Base-by-base conservation (phyloP, 2,888 invertebrate species). In the Drymonia ruficornis region DNA sequence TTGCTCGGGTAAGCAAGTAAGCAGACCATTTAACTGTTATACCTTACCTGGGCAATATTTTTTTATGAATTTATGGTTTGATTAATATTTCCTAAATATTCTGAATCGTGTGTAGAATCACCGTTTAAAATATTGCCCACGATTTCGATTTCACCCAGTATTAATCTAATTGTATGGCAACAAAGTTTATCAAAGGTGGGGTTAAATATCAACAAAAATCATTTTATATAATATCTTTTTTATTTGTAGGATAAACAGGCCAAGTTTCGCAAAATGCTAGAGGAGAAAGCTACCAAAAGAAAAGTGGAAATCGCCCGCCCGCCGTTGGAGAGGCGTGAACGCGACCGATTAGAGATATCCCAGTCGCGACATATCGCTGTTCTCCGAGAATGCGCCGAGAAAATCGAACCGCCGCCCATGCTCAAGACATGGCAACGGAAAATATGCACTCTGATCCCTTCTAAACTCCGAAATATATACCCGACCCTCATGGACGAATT, bases 361-460 rank as follows among this genome's bases (percentile, higher is more conserved):
- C 93, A 94, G 70, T 81, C 86, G 1, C 83, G 91, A 49, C 93
- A 94, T 65, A 91, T 94, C 48, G 87, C 91, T 28, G 91, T 94
- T 18, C 74, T 96, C 29, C 86, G 94, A n/a, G 83, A 89, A 62
- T 93, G 93, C 70, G 95, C 95, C 0, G 86, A 94, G 2, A 84
- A 93, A 60, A 91, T 95, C 46, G 87, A 93, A 43, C 94, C 94
- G 6, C 94, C 95, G 0, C 93, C 93, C 8, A 95, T 95, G 94
- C 88, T 94, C 1, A 88, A 91, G 28, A 89, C 93, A 40, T 94
- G 94, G 84, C 95, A 95, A 80, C 76, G 87, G 9, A 94, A 93
- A 72, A 96, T 96, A 55, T 84, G 91, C 49, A 90, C 85, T 50
- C 93, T 94, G 49, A 91, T 95, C 0, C 94, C 94, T 0, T 76